Evolutionary conservation across 1,140 invertebrate genomes (phyloP), one percentile per base, ranked within the genome.

Genomic region (Ruditapes philippinarum): DNA sequence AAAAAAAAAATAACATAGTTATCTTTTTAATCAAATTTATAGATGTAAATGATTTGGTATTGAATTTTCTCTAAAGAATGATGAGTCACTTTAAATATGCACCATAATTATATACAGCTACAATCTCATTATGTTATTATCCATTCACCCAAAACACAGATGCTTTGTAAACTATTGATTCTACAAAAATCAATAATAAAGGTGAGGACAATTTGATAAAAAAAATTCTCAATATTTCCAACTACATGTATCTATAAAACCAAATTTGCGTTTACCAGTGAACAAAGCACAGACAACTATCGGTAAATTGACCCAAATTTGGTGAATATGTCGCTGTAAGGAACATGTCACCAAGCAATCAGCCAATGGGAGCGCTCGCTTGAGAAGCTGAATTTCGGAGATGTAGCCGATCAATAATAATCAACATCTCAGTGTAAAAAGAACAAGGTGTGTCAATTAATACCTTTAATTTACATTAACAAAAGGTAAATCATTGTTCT

Each of bases 131-230:
- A 76, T 76, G 73, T 78, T 54, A 78, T 51, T 45, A 36, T 5
- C 22, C 31, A 78, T 51, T 54, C 74, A 17, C 74, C 74, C 74
- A 78, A 78, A 78, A 57, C 74, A n/a, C 79, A 81, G 62, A 81
- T 81, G 79, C 79, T 81, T 42, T 65, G 60, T 40, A 70, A 83
- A 83, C 25, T 83, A 83, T 83, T 51, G 81, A 83, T 83, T 51
- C 19, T 19, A 11, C 40, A 51, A 83, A 83, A 83, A 83, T 83
- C 81, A 83, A 83, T 83, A 70, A 5, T 19, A 42, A 65, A 83
- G 81, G 81, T 83, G 45, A 83, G 60, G 17, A 31, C n/a, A n/a
- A n/a, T n/a, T n/a, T n/a, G n/a, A n/a, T n/a, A n/a, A n/a, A n/a
- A n/a, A n/a, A n/a, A n/a, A n/a, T n/a, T n/a, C n/a, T n/a, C n/a